Percentiles rank a stretch among this genome's conserved stretches.
These are phyloP conservation scores for Drosophila borealis DNA, from an alignment of 2,888 invertebrate species.

Conservation along the genomic window DNA sequence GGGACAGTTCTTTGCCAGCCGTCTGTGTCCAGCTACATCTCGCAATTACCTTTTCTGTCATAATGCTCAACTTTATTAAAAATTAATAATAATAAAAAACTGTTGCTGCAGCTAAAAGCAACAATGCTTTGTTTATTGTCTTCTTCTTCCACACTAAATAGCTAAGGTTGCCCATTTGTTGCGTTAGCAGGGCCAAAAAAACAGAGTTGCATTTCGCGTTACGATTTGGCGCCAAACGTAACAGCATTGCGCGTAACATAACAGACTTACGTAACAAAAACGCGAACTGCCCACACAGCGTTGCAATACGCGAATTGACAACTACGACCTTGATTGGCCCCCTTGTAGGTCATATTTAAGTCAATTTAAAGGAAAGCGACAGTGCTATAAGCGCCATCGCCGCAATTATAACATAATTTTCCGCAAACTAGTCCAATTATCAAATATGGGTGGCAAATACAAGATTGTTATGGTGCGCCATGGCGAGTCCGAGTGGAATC, in stretches of 20 bases:
- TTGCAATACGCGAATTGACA: slow-evolving; percentile 54
- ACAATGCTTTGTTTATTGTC: slow-evolving; percentile 49
- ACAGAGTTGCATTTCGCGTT: slow-evolving; percentile 35
- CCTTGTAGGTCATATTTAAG: slow-evolving; percentile 72
- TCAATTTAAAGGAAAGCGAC: slow-evolving; percentile 63
- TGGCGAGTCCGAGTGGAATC: slow-evolving; percentile 92
- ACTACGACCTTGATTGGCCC: slow-evolving; percentile 66
- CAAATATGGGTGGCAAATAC: slow-evolving; percentile 86
- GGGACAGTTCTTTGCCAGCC: slow-evolving; percentile 69
- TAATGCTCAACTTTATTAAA: slow-evolving; percentile 8
- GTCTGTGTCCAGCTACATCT: slow-evolving; percentile 74
- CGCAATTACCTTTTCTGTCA: slow-evolving; percentile 54
- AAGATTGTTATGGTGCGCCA: slow-evolving; percentile 91
- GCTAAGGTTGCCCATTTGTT: slow-evolving; percentile 27
- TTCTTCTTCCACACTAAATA: slow-evolving; percentile 26
- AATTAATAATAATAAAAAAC: neutral
- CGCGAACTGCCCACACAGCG: slow-evolving; percentile 22
- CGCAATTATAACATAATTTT: slow-evolving; percentile 59
- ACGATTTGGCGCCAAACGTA: slow-evolving; percentile 20
- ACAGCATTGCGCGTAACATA: slow-evolving; percentile 3
- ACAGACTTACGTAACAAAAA: slow-evolving; percentile 15
- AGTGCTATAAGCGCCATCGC: slow-evolving; percentile 60
- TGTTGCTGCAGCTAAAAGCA: neutral
- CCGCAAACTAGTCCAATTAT: slow-evolving; percentile 52
- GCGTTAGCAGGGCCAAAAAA: slow-evolving; percentile 15